A percentile compares a stretch with the other conserved stretches of the same genome.
Evolutionary conservation across 2,113 vertebrate genomes (phyloP).

Genomic region (Seriola aureovittata): DNA sequence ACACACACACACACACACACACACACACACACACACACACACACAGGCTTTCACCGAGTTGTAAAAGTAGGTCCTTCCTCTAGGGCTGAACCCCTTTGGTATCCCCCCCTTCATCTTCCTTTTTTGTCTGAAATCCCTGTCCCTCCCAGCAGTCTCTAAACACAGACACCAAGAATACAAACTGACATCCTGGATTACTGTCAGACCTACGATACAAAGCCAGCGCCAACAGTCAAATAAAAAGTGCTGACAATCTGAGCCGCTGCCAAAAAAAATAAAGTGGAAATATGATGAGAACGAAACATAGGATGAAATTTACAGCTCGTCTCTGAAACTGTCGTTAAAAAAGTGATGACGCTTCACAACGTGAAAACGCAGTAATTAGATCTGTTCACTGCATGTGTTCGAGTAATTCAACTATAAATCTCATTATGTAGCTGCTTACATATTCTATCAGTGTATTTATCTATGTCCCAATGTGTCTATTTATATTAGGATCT

Average conservation of each 20-base stretch:
- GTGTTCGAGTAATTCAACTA: background rate
- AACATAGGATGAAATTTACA: slow-evolving; percentile 24
- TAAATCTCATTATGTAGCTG: background rate
- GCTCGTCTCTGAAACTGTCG: background rate
- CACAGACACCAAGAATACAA: slow-evolving; percentile 65
- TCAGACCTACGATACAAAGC: slow-evolving; percentile 59
- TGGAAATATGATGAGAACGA: slow-evolving; percentile 30
- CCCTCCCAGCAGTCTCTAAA: slow-evolving; percentile 67
- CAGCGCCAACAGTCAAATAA: slow-evolving; percentile 38
- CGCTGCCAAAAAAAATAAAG: slow-evolving; percentile 26
- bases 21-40: background rate
- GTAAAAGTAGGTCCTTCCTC: slow-evolving; percentile 68
- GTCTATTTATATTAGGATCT: background rate
- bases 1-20: background rate
- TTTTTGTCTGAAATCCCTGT: slow-evolving; percentile 65
- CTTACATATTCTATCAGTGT: background rate
- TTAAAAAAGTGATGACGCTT: slow-evolving; percentile 27
- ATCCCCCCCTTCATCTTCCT: slow-evolving; percentile 59
- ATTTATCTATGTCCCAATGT: background rate
- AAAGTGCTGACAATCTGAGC: slow-evolving; percentile 51
- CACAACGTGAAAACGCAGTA: background rate
- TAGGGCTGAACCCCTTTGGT: slow-evolving; percentile 59
- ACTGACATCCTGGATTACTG: slow-evolving; percentile 69
- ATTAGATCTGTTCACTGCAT: slow-evolving; percentile 14
- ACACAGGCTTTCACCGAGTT: slow-evolving; percentile 22